Evolutionary conservation across 2,113 vertebrate genomes (phyloP).

Genomic region (Calyptomena viridis): DNA sequence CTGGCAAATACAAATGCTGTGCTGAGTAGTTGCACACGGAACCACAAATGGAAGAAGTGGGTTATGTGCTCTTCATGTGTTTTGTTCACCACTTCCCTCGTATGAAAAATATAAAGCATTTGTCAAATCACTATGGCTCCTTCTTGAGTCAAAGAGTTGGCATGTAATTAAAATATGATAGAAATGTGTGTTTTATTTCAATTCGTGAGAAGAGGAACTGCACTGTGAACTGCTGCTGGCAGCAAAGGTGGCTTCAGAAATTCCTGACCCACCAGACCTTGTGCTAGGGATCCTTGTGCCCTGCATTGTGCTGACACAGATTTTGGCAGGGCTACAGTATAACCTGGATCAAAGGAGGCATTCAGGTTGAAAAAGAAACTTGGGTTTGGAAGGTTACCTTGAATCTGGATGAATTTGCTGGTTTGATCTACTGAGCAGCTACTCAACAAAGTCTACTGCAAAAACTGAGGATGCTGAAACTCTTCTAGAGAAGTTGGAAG

Average conservation of each 20-base stretch:
- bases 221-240: neutral
- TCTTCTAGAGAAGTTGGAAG: neutral
- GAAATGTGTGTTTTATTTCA: neutral
- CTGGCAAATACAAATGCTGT: neutral
- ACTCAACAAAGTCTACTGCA: neutral
- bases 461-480: neutral
- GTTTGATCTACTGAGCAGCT: neutral
- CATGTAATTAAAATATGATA: neutral
- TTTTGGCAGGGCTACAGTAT: neutral
- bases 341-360: neutral
- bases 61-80: accelerated
- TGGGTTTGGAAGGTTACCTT: neutral
- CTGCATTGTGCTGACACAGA: accelerated
- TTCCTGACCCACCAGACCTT: too few relatives aligned
- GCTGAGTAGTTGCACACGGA: neutral
- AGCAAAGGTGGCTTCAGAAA: neutral
- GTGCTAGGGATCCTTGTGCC: neutral
- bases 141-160: neutral
- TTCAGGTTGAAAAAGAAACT: neutral
- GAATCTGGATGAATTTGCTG: neutral
- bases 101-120: neutral
- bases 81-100: neutral
- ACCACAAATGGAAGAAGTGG: neutral
- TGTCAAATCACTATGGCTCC: neutral
- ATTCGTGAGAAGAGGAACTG: neutral